Evolutionary conservation across 2,888 invertebrate species (phyloP).

Genomic region (Eristalinus aeneus): DNA sequence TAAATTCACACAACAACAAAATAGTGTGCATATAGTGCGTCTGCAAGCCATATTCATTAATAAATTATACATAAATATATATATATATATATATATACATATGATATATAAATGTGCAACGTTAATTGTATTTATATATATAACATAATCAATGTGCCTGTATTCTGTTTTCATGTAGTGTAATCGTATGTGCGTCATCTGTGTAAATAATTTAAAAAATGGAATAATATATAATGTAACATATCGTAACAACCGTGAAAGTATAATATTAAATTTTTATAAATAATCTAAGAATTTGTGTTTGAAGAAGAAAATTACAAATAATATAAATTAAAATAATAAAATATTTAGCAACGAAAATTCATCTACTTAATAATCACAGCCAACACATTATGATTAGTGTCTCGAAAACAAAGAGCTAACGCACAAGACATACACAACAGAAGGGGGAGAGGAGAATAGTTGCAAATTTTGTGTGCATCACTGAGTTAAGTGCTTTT

Average conservation of each 20-base stretch:
- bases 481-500: conserved; percentile 36
- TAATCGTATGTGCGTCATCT: conserved; percentile 60
- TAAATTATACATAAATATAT: conserved; percentile 10
- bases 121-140: conserved; percentile 54
- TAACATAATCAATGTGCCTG: conserved; percentile 71
- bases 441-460: conserved; percentile 11
- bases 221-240: conserved; percentile 52
- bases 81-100: conserved; percentile 22
- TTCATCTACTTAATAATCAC: conserved; percentile 20
- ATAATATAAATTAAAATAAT: conserved; percentile 16
- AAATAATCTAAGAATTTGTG: conserved; percentile 15
- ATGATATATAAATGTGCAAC: conserved; percentile 44
- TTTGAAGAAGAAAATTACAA: background rate
- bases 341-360: conserved; percentile 54
- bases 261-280: conserved; percentile 1
- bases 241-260: conserved; percentile 50
- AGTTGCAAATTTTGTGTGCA: conserved; percentile 17
- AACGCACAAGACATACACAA: conserved; percentile 56
- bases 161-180: conserved; percentile 70
- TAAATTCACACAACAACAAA: conserved; percentile 29
- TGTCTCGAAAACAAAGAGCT: conserved; percentile 19
- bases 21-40: conserved; percentile 56
- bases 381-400: conserved; percentile 31
- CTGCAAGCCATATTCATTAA: conserved; percentile 55
- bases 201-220: conserved; percentile 58